Evolutionary conservation across 1,140 invertebrate species (phyloP).

Genomic region (Neodiprion virginianus): DNA sequence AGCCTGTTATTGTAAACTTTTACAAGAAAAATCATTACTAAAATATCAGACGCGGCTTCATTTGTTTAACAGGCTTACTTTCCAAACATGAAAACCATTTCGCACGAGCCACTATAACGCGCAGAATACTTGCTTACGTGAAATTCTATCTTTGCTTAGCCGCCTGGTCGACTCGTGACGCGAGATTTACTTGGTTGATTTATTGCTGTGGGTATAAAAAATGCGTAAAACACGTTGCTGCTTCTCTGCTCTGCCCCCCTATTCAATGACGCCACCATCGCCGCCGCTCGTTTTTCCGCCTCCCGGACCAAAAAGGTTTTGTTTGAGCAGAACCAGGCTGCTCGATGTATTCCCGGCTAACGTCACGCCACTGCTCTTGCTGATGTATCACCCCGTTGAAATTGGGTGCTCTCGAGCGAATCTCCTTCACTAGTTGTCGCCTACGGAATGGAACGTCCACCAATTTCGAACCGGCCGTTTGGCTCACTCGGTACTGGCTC

Average conservation of each 20-base stretch:
- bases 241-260: not conserved
- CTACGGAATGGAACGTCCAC: not conserved
- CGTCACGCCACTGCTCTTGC: not conserved
- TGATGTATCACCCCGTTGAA: constrained; percentile 1
- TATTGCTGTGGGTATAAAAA: not conserved
- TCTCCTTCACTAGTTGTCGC: not conserved
- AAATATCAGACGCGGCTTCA: too few species aligned
- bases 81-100: too few species aligned
- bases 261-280: not conserved
- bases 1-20: too few species aligned
- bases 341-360: not conserved
- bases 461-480: not conserved
- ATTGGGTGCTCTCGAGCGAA: not conserved
- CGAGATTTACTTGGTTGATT: not conserved
- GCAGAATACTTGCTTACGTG: not conserved
- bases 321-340: not conserved
- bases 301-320: not conserved
- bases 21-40: too few species aligned
- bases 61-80: too few species aligned
- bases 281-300: not conserved
- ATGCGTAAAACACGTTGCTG: not conserved
- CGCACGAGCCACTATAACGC: too few species aligned
- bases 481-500: not conserved
- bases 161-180: not conserved
- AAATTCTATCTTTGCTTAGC: not conserved